Conservation (phyloP, 2,797 vertebrate genomes). For the Sebastes aleutianus region DNA sequence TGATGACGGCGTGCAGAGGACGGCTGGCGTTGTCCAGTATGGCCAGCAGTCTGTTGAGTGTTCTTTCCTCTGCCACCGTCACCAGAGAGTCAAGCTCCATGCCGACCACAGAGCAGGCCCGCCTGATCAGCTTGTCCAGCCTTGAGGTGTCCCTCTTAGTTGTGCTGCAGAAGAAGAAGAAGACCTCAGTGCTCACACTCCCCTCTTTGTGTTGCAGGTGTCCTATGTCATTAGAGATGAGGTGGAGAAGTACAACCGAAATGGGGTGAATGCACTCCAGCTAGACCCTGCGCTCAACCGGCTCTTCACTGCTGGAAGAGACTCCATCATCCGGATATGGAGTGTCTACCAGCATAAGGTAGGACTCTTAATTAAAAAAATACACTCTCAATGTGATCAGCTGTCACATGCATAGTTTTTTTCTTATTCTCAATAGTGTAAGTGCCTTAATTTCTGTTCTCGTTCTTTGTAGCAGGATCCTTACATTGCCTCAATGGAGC, state of each 20-base stretch:
- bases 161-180: too few species aligned
- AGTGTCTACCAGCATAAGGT: conserved; percentile 99
- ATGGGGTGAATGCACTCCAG: conserved; percentile 97
- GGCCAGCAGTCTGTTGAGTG: too few species aligned
- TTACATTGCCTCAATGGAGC: conserved; percentile 99
- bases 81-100: too few species aligned
- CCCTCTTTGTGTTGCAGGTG: conserved; percentile 81
- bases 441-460: not conserved
- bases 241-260: conserved; percentile 97
- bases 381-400: not conserved
- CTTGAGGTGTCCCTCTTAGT: too few species aligned
- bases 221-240: conserved; percentile 99
- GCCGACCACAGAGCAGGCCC: too few species aligned
- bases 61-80: too few species aligned
- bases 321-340: conserved; percentile 99
- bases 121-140: too few species aligned
- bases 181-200: not conserved
- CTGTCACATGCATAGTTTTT: not conserved
- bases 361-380: conserved; percentile 12
- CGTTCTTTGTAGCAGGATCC: conserved; percentile 91
- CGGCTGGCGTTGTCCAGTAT: too few species aligned
- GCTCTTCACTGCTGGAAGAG: conserved; percentile 96
- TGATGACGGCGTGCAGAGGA: too few species aligned
- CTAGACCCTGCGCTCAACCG: conserved; percentile 94
- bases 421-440: not conserved